Evolutionary conservation across 1,140 invertebrate genomes (phyloP), one percentile per base, ranked within the genome.

Genomic region (Megalonaias nervosa): DNA sequence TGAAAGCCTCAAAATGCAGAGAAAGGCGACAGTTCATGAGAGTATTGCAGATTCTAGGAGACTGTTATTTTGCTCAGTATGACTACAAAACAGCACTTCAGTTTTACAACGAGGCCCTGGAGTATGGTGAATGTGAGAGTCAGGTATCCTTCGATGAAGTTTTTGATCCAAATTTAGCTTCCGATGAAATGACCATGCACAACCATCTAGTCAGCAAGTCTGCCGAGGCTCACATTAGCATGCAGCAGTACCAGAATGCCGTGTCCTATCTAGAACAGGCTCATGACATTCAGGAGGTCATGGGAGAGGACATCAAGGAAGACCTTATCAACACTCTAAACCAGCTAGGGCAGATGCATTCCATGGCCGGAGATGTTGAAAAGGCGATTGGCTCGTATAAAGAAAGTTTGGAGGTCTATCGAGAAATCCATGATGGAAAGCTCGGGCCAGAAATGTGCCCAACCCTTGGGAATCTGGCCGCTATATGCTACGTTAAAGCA

Each of bases 401-500:
- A 38, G 88, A 89, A 71, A 82, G 85, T 67, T 70, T 89, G 14
- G 88, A 89, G 57, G 84, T 88, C 15, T 89, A 84, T 72, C 76
- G 86, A 57, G 87, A 89, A 81, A 81, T 89, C 31, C 87, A 89
- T 71, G 78, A 85, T 65, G 87, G 84, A 17, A 71, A 85, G 59
- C 75, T 89, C n/a, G 87, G 86, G 19, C 85, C 87, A 61, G 88
- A 89, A 59, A 87, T 89, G 83, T 85, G 84, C 68, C 77, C 82
- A 19, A 89, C 85, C 6, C 71, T 89, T n/a, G 87, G 87, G 14
- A 88, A 89, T 67, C 78, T 89, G 64, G 88, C 86, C 21, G 85
- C 88, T 56, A 88, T 89, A 81, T 88, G 85, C 67, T 88, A 89
- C 74, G 88, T 89, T n/a, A 89, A 89, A 77, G 88, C 88, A 2